A percentile compares a stretch with the other conserved stretches of the same genome.
Conservation (phyloP, 64 coral and sea anemone genomes). For the Montipora foliosa region DNA sequence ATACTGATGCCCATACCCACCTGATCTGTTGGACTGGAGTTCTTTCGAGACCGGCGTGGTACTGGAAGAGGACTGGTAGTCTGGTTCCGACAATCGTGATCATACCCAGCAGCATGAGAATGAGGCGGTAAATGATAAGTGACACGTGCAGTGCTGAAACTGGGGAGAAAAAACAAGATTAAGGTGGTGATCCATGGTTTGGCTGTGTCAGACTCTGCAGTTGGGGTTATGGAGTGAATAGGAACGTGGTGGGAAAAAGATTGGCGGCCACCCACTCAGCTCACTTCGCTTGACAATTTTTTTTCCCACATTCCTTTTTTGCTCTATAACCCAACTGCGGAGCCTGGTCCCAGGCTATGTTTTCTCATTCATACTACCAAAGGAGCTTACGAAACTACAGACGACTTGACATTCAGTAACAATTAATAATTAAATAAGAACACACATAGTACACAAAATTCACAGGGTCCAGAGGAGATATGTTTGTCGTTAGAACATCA, state of each 20-base stretch:
- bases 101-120: slow-evolving; percentile 40
- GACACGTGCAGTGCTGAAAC: slow-evolving; percentile 16
- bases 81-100: slow-evolving; percentile 70
- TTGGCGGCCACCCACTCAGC: no score
- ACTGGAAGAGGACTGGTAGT: slow-evolving; percentile 83
- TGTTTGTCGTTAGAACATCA: no score
- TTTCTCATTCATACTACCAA: no score
- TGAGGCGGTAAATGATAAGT: slow-evolving; percentile 27
- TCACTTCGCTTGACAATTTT: no score
- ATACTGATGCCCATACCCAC: slow-evolving; percentile 1
- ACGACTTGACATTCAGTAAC: no score
- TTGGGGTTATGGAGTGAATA: no score
- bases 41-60: slow-evolving; percentile 74
- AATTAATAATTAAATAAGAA: no score
- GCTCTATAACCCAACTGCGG: no score
- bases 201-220: not conserved
- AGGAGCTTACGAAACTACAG: not conserved
- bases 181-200: not conserved
- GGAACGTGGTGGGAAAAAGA: no score
- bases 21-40: slow-evolving; percentile 66
- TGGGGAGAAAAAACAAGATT: not conserved
- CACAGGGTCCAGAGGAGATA: no score
- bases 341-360: no score
- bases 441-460: not conserved
- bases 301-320: no score